A percentile compares a stretch with the other conserved stretches of the same genome.
Evolutionary conservation across 2,797 vertebrate genomes (phyloP).

Genomic region (Pseudomugil gertrudae): DNA sequence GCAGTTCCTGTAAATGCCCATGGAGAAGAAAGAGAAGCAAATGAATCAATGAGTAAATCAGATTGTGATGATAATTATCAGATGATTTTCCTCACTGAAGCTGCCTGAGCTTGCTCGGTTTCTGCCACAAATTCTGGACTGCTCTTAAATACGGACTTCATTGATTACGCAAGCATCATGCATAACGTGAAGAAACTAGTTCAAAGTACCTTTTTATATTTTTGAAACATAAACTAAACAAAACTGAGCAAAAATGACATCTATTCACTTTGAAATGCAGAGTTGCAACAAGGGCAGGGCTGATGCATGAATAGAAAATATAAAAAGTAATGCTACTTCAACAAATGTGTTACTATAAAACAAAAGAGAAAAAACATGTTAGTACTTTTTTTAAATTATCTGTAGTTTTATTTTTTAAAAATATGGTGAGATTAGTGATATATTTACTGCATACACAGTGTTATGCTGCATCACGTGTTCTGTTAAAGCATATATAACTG

Average conservation of each 20-base stretch:
- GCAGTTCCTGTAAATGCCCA: slow-evolving; percentile 32
- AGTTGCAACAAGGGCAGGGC: neutral
- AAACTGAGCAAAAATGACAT: neutral
- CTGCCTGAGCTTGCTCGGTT: neutral
- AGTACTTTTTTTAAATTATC: neutral
- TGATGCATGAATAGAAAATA: no score
- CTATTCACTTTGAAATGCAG: no score
- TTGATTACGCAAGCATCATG: neutral
- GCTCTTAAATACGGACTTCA: neutral
- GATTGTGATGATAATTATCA: slow-evolving; percentile 32
- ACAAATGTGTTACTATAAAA: neutral
- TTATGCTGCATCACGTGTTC: neutral
- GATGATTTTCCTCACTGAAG: neutral
- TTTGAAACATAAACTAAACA: neutral
- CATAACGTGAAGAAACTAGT: slow-evolving; percentile 2
- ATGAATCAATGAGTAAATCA: slow-evolving; percentile 26
- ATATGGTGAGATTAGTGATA: neutral
- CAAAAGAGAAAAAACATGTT: neutral
- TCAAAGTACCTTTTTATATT: neutral
- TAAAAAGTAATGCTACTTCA: slow-evolving; percentile 1
- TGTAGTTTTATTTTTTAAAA: neutral
- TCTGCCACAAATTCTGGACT: neutral
- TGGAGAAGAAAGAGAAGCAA: slow-evolving; percentile 8
- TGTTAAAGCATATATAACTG: neutral
- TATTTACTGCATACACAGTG: neutral